Base-by-base conservation (phyloP, 1,140 invertebrate species). In the Megalopta genalis region DNA sequence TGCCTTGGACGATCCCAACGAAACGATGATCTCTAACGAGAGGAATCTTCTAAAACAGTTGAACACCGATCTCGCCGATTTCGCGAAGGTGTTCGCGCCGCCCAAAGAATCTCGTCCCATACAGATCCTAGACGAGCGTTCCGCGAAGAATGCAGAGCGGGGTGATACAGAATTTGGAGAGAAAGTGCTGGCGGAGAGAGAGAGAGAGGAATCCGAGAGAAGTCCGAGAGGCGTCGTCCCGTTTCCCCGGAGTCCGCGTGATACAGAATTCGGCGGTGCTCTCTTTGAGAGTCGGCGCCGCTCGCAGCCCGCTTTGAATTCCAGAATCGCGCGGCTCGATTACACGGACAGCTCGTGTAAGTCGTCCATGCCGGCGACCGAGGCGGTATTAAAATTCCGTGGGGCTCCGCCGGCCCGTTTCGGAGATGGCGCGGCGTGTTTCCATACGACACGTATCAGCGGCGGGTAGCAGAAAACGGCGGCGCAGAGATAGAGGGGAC, bases 321-420 rank as follows among this genome's bases (percentile, higher is more conserved):
- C 54, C 18, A 57, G n/a, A 57, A 57, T 57, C 54, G n/a, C 54
- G 54, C n/a, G 18, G 1, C n/a, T 57, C 54, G 54, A 57, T 57
- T 57, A 57, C 54, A 59, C 12, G 57, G 57, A 46, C 42, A 0
- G 12, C 57, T 14, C 57, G 57, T 59, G 57, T n/a, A 67, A 67
- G 21, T 16, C 42, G 42, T n/a, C 54, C n/a, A 57, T 9, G 18
- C 0, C 49, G 49, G 16, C 49, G 42, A 57, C 21, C 14, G 27
- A 18, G 37, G 7, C 18, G 46, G 49, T 67, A 71, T 82, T 83
- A 72, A 81, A 73, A 85, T 85, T 80, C 83, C 68, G 52, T 9
- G 57, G 46, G 16, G 49, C 10, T 25, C 54, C 42, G 18, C 8
- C 12, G 7, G 32, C 32, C 14, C 9, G 27, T 82, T 78, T 80